A percentile compares a stretch with the other conserved stretches of the same genome.
These are phyloP conservation scores for Anagyrus pseudococci DNA, from an alignment of 2,888 invertebrate species.

Conservation along the genomic window DNA sequence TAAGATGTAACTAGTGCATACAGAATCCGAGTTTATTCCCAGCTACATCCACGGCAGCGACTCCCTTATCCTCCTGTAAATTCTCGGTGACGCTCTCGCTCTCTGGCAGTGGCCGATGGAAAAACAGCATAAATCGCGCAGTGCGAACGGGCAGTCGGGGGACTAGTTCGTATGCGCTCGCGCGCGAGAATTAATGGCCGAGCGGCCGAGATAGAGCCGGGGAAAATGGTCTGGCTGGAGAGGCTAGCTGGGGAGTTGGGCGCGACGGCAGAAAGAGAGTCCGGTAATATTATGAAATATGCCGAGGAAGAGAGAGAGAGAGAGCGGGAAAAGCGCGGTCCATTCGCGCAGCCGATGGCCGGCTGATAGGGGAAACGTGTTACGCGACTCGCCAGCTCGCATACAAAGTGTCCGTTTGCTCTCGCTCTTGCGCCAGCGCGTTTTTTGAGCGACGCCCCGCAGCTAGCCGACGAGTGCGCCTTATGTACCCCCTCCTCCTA, in stretches of 20 bases:
- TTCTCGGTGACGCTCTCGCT: not conserved
- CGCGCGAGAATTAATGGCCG: constrained; percentile 20
- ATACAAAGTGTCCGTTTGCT: constrained; percentile 46
- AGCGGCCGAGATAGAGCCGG: not conserved
- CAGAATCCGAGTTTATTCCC: too few relatives aligned
- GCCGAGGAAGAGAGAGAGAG: too few relatives aligned
- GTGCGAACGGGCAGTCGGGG: not conserved
- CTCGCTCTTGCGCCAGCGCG: constrained; percentile 10
- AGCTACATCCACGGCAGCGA: too few relatives aligned
- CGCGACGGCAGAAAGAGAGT: not conserved
- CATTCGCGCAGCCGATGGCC: constrained; percentile 44
- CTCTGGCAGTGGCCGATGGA: constrained; percentile 3
- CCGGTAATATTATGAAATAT: too few relatives aligned
- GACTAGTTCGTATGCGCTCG: constrained; percentile 21
- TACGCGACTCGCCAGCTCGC: constrained; percentile 45
- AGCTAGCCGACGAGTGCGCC: not conserved
- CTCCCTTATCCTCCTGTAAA: too few relatives aligned
- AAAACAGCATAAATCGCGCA: constrained; percentile 24
- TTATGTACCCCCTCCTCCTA: not conserved
- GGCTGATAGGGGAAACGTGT: constrained; percentile 54
- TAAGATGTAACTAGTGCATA: too few relatives aligned
- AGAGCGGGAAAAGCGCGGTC: constrained; percentile 37
- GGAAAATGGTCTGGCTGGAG: constrained; percentile 15
- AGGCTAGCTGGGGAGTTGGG: constrained; percentile 28
- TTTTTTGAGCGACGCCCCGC: not conserved